Percentiles rank a stretch among this genome's conserved stretches.
Evolutionary conservation across 2,888 invertebrate species (phyloP).

Genomic region (Timandra comae): DNA sequence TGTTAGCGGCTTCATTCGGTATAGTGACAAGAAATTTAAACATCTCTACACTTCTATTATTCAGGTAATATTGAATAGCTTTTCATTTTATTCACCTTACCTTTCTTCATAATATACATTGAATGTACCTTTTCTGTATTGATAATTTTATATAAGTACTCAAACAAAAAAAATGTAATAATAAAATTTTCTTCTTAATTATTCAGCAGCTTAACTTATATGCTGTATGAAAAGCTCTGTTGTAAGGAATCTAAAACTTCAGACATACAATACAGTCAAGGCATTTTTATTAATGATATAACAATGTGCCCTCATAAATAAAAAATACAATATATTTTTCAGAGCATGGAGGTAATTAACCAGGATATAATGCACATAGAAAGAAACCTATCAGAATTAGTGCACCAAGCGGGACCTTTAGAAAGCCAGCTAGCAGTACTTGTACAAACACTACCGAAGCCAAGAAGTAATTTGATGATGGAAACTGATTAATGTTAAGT

Average conservation of each 20-base stretch:
- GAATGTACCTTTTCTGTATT: too few species aligned
- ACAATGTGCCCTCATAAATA: too few species aligned
- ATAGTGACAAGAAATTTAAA: slow-evolving; percentile 53
- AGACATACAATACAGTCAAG: too few species aligned
- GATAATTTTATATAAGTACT: too few species aligned
- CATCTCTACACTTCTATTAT: slow-evolving; percentile 54
- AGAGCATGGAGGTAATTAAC: slow-evolving; percentile 65
- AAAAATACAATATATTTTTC: slow-evolving; percentile 20
- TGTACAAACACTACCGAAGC: slow-evolving; percentile 52
- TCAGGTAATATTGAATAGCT: slow-evolving; percentile 41
- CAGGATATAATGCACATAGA: slow-evolving; percentile 60
- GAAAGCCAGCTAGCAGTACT: slow-evolving; percentile 51
- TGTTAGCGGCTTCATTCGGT: slow-evolving; percentile 63
- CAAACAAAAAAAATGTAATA: too few species aligned
- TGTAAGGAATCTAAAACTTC: too few species aligned
- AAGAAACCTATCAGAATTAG: slow-evolving; percentile 51
- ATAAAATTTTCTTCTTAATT: too few species aligned
- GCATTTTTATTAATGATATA: background rate
- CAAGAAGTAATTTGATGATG: slow-evolving; percentile 41
- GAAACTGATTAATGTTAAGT: slow-evolving; percentile 40
- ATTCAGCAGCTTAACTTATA: too few species aligned
- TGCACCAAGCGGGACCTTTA: slow-evolving; percentile 49
- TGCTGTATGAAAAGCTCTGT: too few species aligned
- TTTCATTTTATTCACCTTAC: background rate
- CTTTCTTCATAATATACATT: too few species aligned